Evolutionary conservation across 2,113 vertebrate genomes (phyloP).

Genomic region (Hystrix cristata): DNA sequence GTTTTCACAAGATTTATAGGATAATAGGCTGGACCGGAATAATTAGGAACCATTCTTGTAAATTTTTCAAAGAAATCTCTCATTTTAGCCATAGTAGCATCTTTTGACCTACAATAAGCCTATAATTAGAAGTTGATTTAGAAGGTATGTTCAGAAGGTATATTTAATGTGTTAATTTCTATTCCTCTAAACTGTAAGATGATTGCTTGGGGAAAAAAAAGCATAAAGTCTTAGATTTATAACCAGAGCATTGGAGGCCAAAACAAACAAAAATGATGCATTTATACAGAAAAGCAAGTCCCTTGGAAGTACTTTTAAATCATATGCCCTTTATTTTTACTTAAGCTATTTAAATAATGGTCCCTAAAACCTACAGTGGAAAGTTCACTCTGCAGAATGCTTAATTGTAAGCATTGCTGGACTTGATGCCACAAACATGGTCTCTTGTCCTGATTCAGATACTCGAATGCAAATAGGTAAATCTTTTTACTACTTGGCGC

Average conservation of each 20-base stretch:
- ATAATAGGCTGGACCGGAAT: background rate
- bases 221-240: background rate
- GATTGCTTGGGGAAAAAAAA: background rate
- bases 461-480: background rate
- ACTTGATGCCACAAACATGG: background rate
- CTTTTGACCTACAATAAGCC: background rate
- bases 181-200: background rate
- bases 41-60: background rate
- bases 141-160: background rate
- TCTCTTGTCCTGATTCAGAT: background rate
- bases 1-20: background rate
- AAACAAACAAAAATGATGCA: background rate
- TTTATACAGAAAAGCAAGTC: constrained; percentile 26
- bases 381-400: constrained; percentile 38
- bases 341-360: constrained; percentile 34
- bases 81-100: background rate
- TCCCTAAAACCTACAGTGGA: background rate
- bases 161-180: constrained; percentile 30
- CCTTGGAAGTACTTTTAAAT: background rate
- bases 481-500: background rate
- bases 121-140: constrained; percentile 11
- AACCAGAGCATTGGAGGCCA: background rate
- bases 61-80: background rate
- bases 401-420: background rate
- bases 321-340: background rate